Conservation (phyloP, 2,797 vertebrate genomes). For the Chiloscyllium punctatum region DNA sequence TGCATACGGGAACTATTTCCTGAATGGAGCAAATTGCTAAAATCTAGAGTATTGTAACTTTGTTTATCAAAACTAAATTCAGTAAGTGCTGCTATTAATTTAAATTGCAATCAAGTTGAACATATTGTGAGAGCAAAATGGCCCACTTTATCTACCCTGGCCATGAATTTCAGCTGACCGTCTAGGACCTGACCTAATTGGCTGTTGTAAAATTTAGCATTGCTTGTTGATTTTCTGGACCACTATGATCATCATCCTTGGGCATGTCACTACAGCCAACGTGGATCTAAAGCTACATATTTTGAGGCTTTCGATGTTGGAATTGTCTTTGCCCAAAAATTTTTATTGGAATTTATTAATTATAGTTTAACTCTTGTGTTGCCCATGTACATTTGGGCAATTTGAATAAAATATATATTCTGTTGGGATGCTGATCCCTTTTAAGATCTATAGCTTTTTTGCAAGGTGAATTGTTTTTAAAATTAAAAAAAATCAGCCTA, state of each 20-base stretch:
- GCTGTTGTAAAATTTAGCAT: not conserved
- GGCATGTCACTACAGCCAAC: not conserved
- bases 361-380: not conserved
- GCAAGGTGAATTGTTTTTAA: too few relatives aligned
- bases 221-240: not conserved
- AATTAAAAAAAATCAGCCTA: too few relatives aligned
- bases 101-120: not conserved
- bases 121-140: not conserved
- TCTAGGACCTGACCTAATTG: not conserved
- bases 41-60: not conserved
- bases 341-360: not conserved
- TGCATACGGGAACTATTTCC: not conserved
- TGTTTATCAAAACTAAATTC: not conserved
- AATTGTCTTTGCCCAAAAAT: not conserved
- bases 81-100: not conserved
- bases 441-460: too few relatives aligned
- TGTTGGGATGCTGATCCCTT: too few relatives aligned
- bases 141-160: not conserved
- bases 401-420: too few relatives aligned
- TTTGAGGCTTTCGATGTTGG: not conserved
- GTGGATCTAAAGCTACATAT: not conserved
- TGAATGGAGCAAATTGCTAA: not conserved
- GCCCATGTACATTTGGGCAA: too few relatives aligned
- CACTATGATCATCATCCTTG: not conserved
- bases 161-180: not conserved